Evolutionary conservation across 2,113 vertebrate species (phyloP).

Genomic region (Dipodomys spectabilis): DNA sequence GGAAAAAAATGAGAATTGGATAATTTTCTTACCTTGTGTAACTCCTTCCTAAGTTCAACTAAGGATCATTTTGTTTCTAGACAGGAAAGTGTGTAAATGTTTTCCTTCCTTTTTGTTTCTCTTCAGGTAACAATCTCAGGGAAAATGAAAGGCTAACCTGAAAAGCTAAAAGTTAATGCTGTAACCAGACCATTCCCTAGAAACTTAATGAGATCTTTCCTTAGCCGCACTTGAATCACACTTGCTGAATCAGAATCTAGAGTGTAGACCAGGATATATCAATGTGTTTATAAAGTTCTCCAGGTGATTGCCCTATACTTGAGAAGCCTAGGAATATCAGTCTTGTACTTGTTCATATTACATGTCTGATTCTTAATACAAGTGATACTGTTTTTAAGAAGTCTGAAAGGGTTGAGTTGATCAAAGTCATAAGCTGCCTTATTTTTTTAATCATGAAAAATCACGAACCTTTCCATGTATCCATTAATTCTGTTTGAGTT

Average conservation of each 20-base stretch:
- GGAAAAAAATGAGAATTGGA: not conserved
- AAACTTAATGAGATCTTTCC: not conserved
- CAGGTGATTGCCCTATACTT: not conserved
- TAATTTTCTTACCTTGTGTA: not conserved
- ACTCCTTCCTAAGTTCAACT: not conserved
- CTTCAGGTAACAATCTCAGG: not conserved
- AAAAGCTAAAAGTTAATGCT: not conserved
- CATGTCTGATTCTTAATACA: not conserved
- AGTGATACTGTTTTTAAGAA: not conserved
- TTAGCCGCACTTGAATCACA: not conserved
- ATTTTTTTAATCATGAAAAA: not conserved
- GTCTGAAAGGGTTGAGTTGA: not conserved
- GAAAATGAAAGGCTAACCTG: not conserved
- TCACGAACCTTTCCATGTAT: not conserved
- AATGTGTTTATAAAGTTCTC: too few relatives aligned
- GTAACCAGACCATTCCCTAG: not conserved
- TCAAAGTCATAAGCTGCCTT: not conserved
- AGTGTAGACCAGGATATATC: not conserved
- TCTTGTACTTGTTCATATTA: not conserved
- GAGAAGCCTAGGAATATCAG: not conserved
- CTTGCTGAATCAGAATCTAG: not conserved
- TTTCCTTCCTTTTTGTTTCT: not conserved
- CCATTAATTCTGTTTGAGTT: not conserved
- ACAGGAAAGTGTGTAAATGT: not conserved
- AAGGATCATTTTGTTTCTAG: not conserved